Conservation (phyloP, 2,888 invertebrate species). For the Selenia dentaria region DNA sequence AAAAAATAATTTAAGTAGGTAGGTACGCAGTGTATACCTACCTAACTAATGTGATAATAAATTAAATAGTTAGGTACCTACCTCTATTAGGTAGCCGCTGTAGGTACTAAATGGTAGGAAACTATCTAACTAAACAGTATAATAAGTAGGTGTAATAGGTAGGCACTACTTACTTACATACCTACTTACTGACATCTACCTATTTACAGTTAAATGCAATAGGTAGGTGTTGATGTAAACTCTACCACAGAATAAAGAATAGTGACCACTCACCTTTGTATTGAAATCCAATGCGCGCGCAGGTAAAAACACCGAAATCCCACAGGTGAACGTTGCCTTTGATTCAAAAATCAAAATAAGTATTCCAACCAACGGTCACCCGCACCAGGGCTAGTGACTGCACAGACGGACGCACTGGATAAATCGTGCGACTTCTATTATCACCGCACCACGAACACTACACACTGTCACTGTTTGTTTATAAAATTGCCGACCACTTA, state of each 20-base stretch:
- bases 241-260: neutral
- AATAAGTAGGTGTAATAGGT: no score
- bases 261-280: constrained; percentile 65
- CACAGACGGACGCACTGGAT: constrained; percentile 29
- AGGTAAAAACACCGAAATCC: constrained; percentile 76
- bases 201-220: no score
- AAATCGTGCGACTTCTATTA: constrained; percentile 63
- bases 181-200: no score
- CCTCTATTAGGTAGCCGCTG: no score
- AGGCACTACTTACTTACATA: no score
- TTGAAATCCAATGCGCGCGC: constrained; percentile 79
- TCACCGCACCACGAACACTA: constrained; percentile 56
- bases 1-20: no score
- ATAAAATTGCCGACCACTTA: constrained; percentile 75
- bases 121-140: no score
- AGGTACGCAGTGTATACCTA: no score
- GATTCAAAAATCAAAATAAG: constrained; percentile 60
- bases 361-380: constrained; percentile 40
- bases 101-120: no score
- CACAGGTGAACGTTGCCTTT: constrained; percentile 78
- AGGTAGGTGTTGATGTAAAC: no score
- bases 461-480: constrained; percentile 74
- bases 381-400: constrained; percentile 17
- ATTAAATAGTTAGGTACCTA: no score
- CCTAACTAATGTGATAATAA: no score